Evolutionary conservation across 2,797 vertebrate genomes (phyloP).

Genomic region (Sciurus vulgaris): DNA sequence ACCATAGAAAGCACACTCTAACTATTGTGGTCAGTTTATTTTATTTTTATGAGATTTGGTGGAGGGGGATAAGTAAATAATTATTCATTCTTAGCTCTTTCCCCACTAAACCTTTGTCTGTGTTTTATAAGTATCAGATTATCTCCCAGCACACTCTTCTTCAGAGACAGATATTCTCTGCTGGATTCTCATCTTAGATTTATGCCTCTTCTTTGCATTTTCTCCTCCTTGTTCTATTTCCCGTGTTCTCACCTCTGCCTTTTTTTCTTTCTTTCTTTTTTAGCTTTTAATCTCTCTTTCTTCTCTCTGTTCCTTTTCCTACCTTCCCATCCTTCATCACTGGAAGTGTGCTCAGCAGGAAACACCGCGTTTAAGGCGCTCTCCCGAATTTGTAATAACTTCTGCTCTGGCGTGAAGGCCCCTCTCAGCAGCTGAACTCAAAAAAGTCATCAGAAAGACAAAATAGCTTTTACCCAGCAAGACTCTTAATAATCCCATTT

Average conservation of each 20-base stretch:
- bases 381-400: slow-evolving; percentile 83
- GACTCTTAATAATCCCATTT: slow-evolving; percentile 80
- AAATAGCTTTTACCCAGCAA: slow-evolving; percentile 81
- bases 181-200: slow-evolving; percentile 40
- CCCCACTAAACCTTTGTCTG: slow-evolving; percentile 23
- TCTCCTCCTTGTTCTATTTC: not conserved
- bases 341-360: slow-evolving; percentile 78
- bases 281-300: not conserved
- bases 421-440: slow-evolving; percentile 80
- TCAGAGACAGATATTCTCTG: not conserved
- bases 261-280: not conserved
- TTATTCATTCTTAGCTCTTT: slow-evolving; percentile 45
- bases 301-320: not conserved
- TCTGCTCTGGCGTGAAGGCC: slow-evolving; percentile 69
- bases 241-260: not conserved
- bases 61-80: not conserved
- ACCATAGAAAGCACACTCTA: not conserved
- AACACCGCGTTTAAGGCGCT: slow-evolving; percentile 77
- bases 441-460: slow-evolving; percentile 81
- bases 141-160: not conserved
- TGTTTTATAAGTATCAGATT: slow-evolving; percentile 30
- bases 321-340: not conserved
- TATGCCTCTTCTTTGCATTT: not conserved
- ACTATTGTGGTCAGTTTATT: slow-evolving; percentile 48
- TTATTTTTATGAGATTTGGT: slow-evolving; percentile 67